phyloP scores from a whole-genome alignment of 2,113 vertebrate genomes.

The Elephas maximus region DNA sequence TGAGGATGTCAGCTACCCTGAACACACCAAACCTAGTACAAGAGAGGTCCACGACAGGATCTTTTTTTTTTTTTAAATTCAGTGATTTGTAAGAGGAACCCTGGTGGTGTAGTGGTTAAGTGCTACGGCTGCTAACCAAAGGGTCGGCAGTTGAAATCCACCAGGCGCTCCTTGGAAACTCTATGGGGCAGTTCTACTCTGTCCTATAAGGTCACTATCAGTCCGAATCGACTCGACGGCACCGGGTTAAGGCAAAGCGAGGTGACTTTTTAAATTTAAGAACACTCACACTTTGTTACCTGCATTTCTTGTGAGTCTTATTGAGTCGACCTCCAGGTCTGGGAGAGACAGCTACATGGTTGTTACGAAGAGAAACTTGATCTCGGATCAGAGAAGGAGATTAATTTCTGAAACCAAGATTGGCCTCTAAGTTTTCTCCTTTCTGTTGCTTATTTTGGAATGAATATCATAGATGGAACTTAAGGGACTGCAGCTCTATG shows the following conservation, averaged over 20 bases:
- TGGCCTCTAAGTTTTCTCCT: constrained; percentile 50
- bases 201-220: too few species aligned
- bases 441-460: constrained; percentile 62
- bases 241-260: background rate
- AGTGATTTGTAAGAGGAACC: constrained; percentile 3
- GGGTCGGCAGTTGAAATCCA: too few species aligned
- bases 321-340: background rate
- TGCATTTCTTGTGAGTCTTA: background rate
- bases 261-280: background rate
- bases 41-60: background rate
- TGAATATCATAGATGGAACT: constrained; percentile 5
- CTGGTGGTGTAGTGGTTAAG: too few species aligned
- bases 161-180: too few species aligned
- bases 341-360: background rate
- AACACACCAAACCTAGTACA: background rate
- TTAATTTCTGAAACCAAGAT: background rate
- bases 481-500: background rate
- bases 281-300: background rate
- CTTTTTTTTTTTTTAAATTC: background rate
- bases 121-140: too few species aligned
- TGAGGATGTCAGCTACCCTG: constrained; percentile 65
- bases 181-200: too few species aligned
- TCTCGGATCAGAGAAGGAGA: constrained; percentile 49
- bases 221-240: too few species aligned
- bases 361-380: constrained; percentile 62